phyloP scores from a whole-genome alignment of 2,797 vertebrate species.

The Arrhamphus sclerolepis region DNA sequence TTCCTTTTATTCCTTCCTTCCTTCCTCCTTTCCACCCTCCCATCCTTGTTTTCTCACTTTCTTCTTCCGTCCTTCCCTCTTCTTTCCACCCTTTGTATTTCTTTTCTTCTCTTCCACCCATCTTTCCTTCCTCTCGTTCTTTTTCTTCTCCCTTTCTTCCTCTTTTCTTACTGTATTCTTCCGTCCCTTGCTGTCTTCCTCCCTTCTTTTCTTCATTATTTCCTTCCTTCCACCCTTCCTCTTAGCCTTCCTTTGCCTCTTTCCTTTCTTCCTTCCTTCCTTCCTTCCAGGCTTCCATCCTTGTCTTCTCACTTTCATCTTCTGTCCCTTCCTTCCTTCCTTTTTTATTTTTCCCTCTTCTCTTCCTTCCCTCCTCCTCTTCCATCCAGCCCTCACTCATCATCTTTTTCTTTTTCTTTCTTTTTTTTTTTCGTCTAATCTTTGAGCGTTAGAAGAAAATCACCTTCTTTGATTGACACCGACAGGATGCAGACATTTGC shows the following conservation, averaged over 20 bases:
- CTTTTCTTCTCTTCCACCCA: too few relatives aligned
- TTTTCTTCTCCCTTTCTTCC: too few relatives aligned
- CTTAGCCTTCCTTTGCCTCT: background rate
- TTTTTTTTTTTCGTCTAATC: too few relatives aligned
- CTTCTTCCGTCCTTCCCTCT: too few relatives aligned
- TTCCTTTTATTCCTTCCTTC: background rate
- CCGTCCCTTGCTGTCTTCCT: too few relatives aligned
- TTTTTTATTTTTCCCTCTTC: background rate
- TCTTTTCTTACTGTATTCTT: too few relatives aligned
- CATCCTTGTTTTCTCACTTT: background rate
- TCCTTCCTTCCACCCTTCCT: background rate
- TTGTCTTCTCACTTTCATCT: background rate
- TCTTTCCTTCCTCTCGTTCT: background rate
- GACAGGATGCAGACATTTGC: background rate
- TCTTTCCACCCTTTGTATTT: background rate
- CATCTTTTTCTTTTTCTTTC: too few relatives aligned
- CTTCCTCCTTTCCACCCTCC: background rate
- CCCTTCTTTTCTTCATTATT: too few relatives aligned
- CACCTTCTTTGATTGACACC: background rate
- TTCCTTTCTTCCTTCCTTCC: background rate
- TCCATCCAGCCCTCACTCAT: too few relatives aligned
- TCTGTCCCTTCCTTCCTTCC: background rate
- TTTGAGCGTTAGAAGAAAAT: background rate
- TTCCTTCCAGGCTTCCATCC: background rate
- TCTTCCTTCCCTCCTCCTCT: too few relatives aligned